Base-by-base conservation (phyloP, 1,140 invertebrate species). In the Bombus waltoni region DNA sequence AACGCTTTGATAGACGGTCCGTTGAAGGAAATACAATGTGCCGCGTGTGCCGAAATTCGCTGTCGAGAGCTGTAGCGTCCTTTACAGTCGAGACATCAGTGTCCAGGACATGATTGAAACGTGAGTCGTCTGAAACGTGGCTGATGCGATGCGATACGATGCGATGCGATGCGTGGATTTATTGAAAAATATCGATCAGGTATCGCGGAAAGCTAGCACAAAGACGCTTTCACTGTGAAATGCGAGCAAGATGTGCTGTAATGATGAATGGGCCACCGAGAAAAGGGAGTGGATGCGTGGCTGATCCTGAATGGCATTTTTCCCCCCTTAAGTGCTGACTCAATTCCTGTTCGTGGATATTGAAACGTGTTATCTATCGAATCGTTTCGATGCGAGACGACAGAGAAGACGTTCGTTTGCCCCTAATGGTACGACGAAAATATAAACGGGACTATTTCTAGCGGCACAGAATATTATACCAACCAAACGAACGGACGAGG, bases 11-110 rank as follows among this genome's bases (percentile, higher is more conserved):
- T 80, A 53, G 83, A 85, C 83, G 57, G 68, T 35, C 68, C 32
- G 76, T 80, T 53, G 68, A 65, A 85, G 83, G 83, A 80, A 65
- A 62, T 80, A 85, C 83, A 85, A 65, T 80, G 73, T 47, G 78
- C 40, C 68, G 28, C 44, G 75, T 28, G 35, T 38, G 38, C 62
- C 74, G 42, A 74, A 81, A 81, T 75, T 66, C 47, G 47, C 47
- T 22, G 18, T 53, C 59, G 44, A 38, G 32, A 68, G 22, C 22
- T 18, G 53, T 18, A 28, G 73, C 8, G 35, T 10, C 18, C 22
- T 72, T 72, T 38, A 22, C 9, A 6, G 15, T 65, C 47, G n/a
- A 44, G 42, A 18, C 38, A 72, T 32, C 47, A n/a, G 9, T 4
- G 28, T 79, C 8, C 35, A 42, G 68, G 18, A 42, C 68, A 15